phyloP scores from a whole-genome alignment of 2,113 vertebrate species.

The Kryptolebias marmoratus region DNA sequence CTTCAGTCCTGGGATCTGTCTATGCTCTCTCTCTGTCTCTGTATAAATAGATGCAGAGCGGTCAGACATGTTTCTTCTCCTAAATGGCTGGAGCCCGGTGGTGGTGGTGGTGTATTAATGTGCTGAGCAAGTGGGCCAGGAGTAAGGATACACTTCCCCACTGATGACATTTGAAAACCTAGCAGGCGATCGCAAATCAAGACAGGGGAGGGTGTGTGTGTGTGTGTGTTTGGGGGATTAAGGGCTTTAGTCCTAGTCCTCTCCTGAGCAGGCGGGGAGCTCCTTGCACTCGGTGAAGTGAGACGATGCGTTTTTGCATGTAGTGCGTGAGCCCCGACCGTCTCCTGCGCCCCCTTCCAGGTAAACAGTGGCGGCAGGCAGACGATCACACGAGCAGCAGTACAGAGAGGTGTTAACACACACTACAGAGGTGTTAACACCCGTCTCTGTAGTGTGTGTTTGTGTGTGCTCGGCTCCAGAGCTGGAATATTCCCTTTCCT shows the following conservation, averaged over 20 bases:
- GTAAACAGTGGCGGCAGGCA: slow-evolving; percentile 30
- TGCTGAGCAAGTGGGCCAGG: slow-evolving; percentile 32
- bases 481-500: slow-evolving; percentile 26
- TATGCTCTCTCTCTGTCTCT: neutral
- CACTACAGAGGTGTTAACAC: neutral
- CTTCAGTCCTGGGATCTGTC: slow-evolving; percentile 33
- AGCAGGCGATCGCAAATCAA: slow-evolving; percentile 69
- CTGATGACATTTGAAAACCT: slow-evolving; percentile 74
- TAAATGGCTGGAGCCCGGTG: slow-evolving; percentile 24
- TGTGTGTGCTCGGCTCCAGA: neutral
- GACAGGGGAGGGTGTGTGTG: slow-evolving; percentile 1
- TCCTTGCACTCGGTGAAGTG: slow-evolving; percentile 50
- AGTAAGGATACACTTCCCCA: slow-evolving; percentile 53
- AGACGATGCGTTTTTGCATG: slow-evolving; percentile 51
- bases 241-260: slow-evolving; percentile 68
- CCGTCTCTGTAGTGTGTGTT: neutral
- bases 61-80: slow-evolving; percentile 5
- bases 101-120: slow-evolving; percentile 46
- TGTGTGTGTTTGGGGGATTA: slow-evolving; percentile 55
- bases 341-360: slow-evolving; percentile 27
- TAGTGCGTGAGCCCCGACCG: slow-evolving; percentile 11
- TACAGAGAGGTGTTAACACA: slow-evolving; percentile 9
- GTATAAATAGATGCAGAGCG: slow-evolving; percentile 33
- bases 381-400: slow-evolving; percentile 19
- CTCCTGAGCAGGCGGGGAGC: slow-evolving; percentile 56